Evolutionary conservation across 2,888 invertebrate genomes (phyloP), one percentile per base, ranked within the genome.

Genomic region (Craniophora ligustri): DNA sequence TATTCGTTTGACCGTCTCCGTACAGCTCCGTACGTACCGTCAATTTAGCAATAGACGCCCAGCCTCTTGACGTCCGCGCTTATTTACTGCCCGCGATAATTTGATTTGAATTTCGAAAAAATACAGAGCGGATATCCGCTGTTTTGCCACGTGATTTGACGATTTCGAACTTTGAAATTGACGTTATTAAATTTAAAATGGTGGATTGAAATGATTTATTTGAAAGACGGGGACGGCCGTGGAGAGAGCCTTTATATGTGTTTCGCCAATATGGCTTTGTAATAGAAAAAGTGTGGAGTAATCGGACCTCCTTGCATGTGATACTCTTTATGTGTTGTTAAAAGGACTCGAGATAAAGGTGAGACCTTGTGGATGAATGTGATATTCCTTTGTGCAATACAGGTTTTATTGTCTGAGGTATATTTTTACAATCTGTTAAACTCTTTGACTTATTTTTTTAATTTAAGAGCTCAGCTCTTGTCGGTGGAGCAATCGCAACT

Each of bases 181-280:
- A 15, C 11, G 10, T 60, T 42, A 15, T 62, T 15, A 15, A 15
- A 38, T 54, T 39, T 57, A 81, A 79, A 76, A 91, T 91, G 89
- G 86, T 88, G 70, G 87, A 86, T 77, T 91, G 72, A 86, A 30
- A 65, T 64, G 72, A 42, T 87, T 82, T 81, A 74, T 79, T 64
- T 84, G 45, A 79, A 82, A 32, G 86, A 86, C 68, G 81, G 79
- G 23, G 87, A 79, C 59, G 88, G 88, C 39, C 65, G 82, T 34
- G 76, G 71, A 2, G 77, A 82, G 68, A 78, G 72, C 59, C 66
- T 76, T 10, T 69, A 77, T 5, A 80, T 79, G 76, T 81, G 80
- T 81, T 90, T 92, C 92, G 92, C 92, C 92, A 92, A 90, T 79
- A 92, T 84, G 92, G 92, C 92, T 71, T 60, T 71, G 73, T 81